Evolutionary conservation across 2,797 vertebrate genomes (phyloP), one percentile per base, ranked within the genome.

Genomic region (Sitta carolinensis): DNA sequence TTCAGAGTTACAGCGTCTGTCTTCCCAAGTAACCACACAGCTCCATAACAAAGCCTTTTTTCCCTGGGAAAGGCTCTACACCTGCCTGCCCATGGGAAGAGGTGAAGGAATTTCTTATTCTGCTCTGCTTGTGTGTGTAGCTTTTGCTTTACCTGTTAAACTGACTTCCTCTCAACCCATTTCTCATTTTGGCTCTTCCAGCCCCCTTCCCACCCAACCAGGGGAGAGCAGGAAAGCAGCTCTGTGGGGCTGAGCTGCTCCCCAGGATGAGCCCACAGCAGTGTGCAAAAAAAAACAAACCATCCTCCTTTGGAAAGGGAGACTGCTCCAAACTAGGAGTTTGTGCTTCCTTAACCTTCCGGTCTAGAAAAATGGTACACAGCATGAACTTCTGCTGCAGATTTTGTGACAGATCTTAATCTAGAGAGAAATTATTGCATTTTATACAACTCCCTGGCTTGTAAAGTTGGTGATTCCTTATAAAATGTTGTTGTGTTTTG

Each of bases 41-140:
- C 19, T 45, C 4, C 0, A 17, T 9, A 38, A 38, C 0, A 0
- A 47, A 69, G 25, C 18, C 16, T 34, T n/a, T 22, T 16, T 83
- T 76, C 63, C 10, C 52, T 69, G 66, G 42, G 42, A 50, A 40
- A 17, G 22, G 29, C 57, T 77, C 13, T 55, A 21, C 25, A 10
- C 14, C 61, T 58, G 21, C 22, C 61, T 55, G 50, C 14, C 2
- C 0, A 8, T 13, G 19, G 58, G 30, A 87, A 72, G 4, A 8
- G 34, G 2, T n/a, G 25, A 62, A 64, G 19, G 2, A 78, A 70
- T 74, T 68, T n/a, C 38, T 61, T n/a, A 3, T 40, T 89, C 82
- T 16, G 1, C 18, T 79, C 8, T 63, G 2, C 29, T 73, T 55
- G 6, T 1, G 2, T 3, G 7, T 1, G 1, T 13, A 47, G 25